Evolutionary conservation across 2,113 vertebrate species (phyloP).

Genomic region (Neodon shergylaensis): DNA sequence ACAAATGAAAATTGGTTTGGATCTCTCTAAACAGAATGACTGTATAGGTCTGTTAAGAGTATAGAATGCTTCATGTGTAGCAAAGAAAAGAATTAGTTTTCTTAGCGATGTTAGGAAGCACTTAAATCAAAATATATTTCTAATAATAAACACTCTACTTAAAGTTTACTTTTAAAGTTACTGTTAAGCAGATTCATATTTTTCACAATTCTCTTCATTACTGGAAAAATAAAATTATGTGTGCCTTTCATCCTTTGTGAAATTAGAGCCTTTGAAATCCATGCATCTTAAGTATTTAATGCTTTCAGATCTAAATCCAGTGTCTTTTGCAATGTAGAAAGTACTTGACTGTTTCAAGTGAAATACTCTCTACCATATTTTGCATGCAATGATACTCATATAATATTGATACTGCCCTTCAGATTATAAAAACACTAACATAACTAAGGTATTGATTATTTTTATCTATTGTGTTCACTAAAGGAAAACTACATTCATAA

Average conservation of each 20-base stretch:
- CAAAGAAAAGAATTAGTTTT: not conserved
- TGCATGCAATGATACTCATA: not conserved
- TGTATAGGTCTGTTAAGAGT: not conserved
- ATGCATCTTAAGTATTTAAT: not conserved
- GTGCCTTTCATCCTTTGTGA: not conserved
- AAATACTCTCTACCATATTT: too few relatives aligned
- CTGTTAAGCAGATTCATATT: not conserved
- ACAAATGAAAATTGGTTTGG: not conserved
- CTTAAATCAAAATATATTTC: not conserved
- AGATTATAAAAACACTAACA: not conserved
- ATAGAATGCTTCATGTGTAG: not conserved
- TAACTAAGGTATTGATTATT: not conserved
- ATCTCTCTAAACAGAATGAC: not conserved
- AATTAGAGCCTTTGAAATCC: not conserved
- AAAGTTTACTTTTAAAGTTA: not conserved
- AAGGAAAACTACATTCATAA: not conserved
- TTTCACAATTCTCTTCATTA: not conserved
- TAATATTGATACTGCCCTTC: not conserved
- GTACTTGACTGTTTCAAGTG: not conserved
- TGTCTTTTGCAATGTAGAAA: not conserved
- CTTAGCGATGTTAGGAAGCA: too few relatives aligned
- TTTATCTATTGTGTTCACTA: not conserved
- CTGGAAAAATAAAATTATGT: not conserved
- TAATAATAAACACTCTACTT: not conserved
- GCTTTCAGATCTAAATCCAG: not conserved